Evolutionary conservation across 2,797 vertebrate species (phyloP), one percentile per base, ranked within the genome.

Genomic region (Gallinago solitaria): DNA sequence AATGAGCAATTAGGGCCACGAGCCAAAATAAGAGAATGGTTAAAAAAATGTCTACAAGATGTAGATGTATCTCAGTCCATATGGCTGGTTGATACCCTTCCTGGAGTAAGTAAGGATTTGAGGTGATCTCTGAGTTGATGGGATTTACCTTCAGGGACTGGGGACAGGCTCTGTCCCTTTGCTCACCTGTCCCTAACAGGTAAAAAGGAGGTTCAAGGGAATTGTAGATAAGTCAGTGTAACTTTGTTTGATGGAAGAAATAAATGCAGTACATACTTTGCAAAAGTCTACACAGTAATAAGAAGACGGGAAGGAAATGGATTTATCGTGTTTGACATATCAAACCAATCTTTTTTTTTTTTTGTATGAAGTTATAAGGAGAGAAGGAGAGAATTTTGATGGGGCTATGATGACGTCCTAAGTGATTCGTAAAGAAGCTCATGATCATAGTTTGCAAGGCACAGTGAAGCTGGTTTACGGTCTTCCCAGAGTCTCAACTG

Each of bases 301-400:
- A 59, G 32, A 61, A 41, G 27, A 35, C 16, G 21, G 23, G 23
- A 32, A 41, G 56, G 11, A 45, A 79, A 61, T 2, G 2, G 16
- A 18, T 76, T 56, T 73, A 18, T 80, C n/a, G 15, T 1, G 3
- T 27, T n/a, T 21, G 5, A 20, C 2, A 0, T 10, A 28, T n/a
- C 27, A n/a, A n/a, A 61, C 4, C 3, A 8, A 39, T 16, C 5
- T 19, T 4, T 5, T 41, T 32, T 59, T 53, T 39, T 35, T 50
- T 51, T 28, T 27, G 1, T 32, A 21, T 43, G 48, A 43, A 27
- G 24, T 16, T 56, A 32, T 5, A 16, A 74, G 32, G 18, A 59
- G 33, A 43, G 45, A 16, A 73, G 32, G 18, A 57, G 35, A 43
- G 45, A 70, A 25, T 64, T 70, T 43, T 20, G 10, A 30, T n/a